Evolutionary conservation across 1,140 invertebrate genomes (phyloP), one percentile per base, ranked within the genome.

Genomic region (Oscheius sp.): DNA sequence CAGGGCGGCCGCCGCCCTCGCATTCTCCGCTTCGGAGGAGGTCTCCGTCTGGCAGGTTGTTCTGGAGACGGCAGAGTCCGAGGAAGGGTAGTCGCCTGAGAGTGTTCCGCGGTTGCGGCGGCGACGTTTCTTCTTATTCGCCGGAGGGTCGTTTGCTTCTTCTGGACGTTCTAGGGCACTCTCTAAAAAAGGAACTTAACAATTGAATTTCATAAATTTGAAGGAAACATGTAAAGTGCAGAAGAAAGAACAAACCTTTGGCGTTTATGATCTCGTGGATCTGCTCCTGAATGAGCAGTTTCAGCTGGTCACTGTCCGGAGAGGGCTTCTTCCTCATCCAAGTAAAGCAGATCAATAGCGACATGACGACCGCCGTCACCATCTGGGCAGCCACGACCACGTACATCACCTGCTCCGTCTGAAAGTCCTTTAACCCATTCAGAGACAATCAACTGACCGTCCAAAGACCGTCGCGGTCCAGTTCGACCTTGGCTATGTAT

Each of bases 401-500:
- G 20, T 55, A 55, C 52, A 55, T 10, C 10, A 62, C 31, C 34
- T 62, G 23, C 20, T 62, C 59, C 28, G 31, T 62, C 59, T 62
- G 31, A 23, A 55, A 55, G 13, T n/a, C 42, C 13, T n/a, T 45
- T 13, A 45, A 13, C 13, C 42, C n/a, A 45, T 13, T 36, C 4
- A 36, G 18, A 63, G 4, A 18, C 10, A 18, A 18, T 36, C 3
- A 63, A 63, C 32, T 62, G 3, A 62, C 59, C 4, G 59, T 62
- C 32, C 59, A 32, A 7, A 15, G n/a, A 3, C 7, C 3, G 29
- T 65, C 7, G n/a, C 3, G 3, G 3, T 10, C 7, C 10, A 3
- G 2, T 23, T 26, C 10, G 10, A 3, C 10, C 4, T 26, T 31
- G 28, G 15, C 28, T 7, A 15, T 23, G 29, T 62, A 62, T 3